phyloP scores from a whole-genome alignment of 1,140 invertebrate genomes.

The Archivesica marissinica region DNA sequence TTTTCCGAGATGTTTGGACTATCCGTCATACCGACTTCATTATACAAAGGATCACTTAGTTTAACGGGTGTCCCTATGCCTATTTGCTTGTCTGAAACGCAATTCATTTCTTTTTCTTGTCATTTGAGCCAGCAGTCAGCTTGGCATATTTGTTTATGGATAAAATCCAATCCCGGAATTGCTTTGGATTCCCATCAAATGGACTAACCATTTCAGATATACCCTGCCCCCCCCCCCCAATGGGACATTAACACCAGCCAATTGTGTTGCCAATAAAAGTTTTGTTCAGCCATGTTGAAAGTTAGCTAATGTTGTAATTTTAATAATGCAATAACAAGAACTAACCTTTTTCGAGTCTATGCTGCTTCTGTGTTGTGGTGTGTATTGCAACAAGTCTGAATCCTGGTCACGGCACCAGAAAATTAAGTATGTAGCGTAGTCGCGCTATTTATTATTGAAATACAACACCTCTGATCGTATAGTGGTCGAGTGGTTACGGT shows the following conservation, averaged over 20 bases:
- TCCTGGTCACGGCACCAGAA: too few relatives aligned
- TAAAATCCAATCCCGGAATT: not conserved
- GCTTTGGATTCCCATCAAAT: conserved; percentile 2
- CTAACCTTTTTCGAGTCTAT: too few relatives aligned
- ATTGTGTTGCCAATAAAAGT: too few relatives aligned
- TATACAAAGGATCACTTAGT: not conserved
- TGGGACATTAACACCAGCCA: not conserved
- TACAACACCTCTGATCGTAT: too few relatives aligned
- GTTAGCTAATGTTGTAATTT: too few relatives aligned
- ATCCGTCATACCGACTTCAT: not conserved
- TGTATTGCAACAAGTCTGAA: too few relatives aligned
- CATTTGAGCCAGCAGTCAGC: not conserved
- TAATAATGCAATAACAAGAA: too few relatives aligned
- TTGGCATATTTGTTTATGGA: not conserved
- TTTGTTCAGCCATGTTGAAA: too few relatives aligned
- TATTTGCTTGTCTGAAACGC: conserved; percentile 29
- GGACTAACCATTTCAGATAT: not conserved
- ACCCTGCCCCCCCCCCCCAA: not conserved
- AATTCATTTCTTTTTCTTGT: not conserved
- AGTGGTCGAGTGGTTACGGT: too few relatives aligned
- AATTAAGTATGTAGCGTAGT: too few relatives aligned
- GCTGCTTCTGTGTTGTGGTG: too few relatives aligned
- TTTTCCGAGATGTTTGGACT: not conserved
- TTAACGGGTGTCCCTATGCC: conserved; percentile 24
- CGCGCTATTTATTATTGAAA: too few relatives aligned